These are phyloP conservation scores for Condylura cristata DNA, from an alignment of 2,113 vertebrate species.

Conservation along the genomic window DNA sequence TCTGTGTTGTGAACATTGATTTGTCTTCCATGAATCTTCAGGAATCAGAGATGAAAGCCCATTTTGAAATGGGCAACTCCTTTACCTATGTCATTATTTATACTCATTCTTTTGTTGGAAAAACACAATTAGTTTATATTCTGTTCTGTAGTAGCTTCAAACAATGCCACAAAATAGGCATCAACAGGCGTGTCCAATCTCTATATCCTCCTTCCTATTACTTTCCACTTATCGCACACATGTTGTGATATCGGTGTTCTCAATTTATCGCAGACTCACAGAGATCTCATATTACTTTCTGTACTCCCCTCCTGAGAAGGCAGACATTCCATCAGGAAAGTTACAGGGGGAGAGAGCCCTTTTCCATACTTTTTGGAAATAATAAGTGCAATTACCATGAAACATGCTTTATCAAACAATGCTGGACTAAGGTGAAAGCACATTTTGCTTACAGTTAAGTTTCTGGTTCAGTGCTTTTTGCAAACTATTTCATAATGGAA, in stretches of 20 bases:
- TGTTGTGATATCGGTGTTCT: neutral
- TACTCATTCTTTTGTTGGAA: neutral
- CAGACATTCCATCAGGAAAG: neutral
- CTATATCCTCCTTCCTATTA: neutral
- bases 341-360: neutral
- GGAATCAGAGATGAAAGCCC: neutral
- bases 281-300: neutral
- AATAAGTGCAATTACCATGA: constrained; percentile 22
- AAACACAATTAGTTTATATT: neutral
- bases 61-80: neutral
- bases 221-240: neutral
- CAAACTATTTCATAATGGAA: constrained; percentile 75
- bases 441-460: constrained; percentile 59
- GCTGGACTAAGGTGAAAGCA: constrained; percentile 43
- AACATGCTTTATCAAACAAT: constrained; percentile 47
- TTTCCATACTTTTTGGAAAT: constrained; percentile 42
- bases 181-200: neutral
- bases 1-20: neutral
- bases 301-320: neutral
- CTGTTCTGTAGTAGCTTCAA: neutral
- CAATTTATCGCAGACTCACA: neutral
- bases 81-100: neutral
- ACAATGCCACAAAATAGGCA: neutral
- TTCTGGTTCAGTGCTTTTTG: constrained; percentile 66
- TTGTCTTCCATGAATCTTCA: neutral